Conservation (phyloP, 2,113 vertebrate species). For the Pteronura brasiliensis region DNA sequence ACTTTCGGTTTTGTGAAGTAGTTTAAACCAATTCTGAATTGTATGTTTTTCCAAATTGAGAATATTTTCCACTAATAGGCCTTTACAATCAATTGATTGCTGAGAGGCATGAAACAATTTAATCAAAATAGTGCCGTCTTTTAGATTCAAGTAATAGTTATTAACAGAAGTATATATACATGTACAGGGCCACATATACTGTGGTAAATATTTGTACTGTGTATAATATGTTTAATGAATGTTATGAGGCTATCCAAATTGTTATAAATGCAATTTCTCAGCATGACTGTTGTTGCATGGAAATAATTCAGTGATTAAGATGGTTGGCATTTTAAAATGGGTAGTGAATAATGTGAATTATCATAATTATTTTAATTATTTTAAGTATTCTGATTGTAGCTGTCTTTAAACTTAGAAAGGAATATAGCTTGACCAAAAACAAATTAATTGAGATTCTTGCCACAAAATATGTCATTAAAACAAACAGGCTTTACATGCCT, state of each 20-base stretch:
- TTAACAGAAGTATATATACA: not conserved
- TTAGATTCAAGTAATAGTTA: not conserved
- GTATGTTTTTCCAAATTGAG: not conserved
- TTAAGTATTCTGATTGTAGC: slow-evolving; percentile 15
- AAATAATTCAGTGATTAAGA: not conserved
- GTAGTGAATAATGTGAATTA: not conserved
- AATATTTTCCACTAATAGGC: not conserved
- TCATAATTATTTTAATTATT: slow-evolving; percentile 33
- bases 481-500: not conserved
- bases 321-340: not conserved
- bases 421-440: not conserved
- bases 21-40: not conserved
- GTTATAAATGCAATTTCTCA: not conserved
- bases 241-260: not conserved
- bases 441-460: slow-evolving; percentile 19
- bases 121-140: not conserved
- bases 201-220: not conserved
- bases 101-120: not conserved
- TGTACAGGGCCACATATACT: not conserved
- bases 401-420: slow-evolving; percentile 23
- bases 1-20: not conserved
- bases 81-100: not conserved
- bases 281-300: not conserved
- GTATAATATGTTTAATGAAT: not conserved
- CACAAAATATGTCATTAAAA: slow-evolving; percentile 31